phyloP scores from a whole-genome alignment of 2,888 invertebrate genomes.

The Nemoura dubitans region DNA sequence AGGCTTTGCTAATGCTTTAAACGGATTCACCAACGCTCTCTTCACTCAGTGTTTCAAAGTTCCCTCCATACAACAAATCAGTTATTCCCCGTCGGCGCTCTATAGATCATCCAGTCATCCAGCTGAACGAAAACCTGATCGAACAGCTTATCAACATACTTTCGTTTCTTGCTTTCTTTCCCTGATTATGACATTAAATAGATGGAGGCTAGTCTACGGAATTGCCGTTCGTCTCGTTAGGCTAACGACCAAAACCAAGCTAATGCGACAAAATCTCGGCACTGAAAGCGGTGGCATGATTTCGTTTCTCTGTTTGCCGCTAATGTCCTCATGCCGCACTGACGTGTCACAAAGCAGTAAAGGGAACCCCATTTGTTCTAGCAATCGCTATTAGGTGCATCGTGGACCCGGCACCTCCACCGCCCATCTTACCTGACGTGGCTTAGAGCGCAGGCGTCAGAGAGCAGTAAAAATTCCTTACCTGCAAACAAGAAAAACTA shows the following conservation, averaged over 20 bases:
- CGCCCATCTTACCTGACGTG: neutral
- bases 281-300: neutral
- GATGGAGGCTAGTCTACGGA: neutral
- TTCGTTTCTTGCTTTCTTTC: neutral
- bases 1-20: neutral
- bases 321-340: neutral
- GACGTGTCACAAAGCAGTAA: neutral
- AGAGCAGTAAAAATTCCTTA: constrained; percentile 18
- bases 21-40: neutral
- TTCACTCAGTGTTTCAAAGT: neutral
- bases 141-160: neutral
- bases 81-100: neutral
- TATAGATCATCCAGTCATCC: neutral
- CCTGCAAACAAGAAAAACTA: constrained; percentile 16
- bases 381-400: neutral
- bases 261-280: neutral
- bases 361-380: neutral
- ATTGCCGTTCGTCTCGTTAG: neutral
- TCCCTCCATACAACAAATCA: neutral
- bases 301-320: neutral
- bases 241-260: neutral
- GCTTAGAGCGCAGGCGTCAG: neutral
- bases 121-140: neutral
- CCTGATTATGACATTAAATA: constrained; percentile 12
- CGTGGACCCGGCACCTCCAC: constrained; percentile 24